Percentiles rank a stretch among this genome's conserved stretches.
Conservation (phyloP, 2,888 invertebrate genomes). For the Nemurella pictetii region DNA sequence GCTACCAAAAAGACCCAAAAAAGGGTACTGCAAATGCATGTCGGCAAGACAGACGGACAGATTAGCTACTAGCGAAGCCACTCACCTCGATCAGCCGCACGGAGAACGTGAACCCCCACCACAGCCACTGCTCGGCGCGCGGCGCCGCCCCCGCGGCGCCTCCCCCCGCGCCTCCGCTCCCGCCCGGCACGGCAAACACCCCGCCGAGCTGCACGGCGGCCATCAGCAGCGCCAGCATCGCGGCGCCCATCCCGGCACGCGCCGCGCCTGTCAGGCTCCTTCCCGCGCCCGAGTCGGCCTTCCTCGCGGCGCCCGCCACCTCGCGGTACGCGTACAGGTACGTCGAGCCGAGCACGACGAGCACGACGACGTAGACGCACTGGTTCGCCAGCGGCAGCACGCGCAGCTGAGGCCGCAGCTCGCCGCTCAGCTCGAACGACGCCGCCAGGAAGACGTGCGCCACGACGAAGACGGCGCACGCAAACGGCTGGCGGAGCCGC, state of each 20-base stretch:
- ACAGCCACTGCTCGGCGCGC: slow-evolving; percentile 69
- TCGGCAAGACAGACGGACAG: not conserved
- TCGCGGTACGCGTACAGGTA: slow-evolving; percentile 84
- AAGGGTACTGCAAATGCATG: too few relatives aligned
- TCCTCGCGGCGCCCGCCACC: slow-evolving; percentile 66
- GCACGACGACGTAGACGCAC: slow-evolving; percentile 83
- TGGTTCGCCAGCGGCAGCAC: slow-evolving; percentile 78
- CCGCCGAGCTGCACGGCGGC: slow-evolving; percentile 85
- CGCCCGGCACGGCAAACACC: slow-evolving; percentile 62
- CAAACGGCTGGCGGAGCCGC: slow-evolving; percentile 71
- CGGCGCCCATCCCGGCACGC: slow-evolving; percentile 85
- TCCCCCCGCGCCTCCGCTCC: slow-evolving; percentile 50
- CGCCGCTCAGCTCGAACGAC: slow-evolving; percentile 69
- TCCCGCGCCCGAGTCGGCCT: slow-evolving; percentile 50
- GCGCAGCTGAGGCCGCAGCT: slow-evolving; percentile 56
- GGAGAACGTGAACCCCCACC: slow-evolving; percentile 90
- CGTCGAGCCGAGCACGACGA: slow-evolving; percentile 79
- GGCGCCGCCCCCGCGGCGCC: slow-evolving; percentile 30
- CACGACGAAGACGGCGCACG: slow-evolving; percentile 76
- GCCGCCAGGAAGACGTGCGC: slow-evolving; percentile 80
- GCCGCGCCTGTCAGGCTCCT: slow-evolving; percentile 76
- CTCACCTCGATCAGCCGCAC: slow-evolving; percentile 80
- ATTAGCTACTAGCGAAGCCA: not conserved
- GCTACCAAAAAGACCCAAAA: too few relatives aligned
- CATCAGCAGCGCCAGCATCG: slow-evolving; percentile 79